A percentile compares a stretch with the other conserved stretches of the same genome.
Evolutionary conservation across 2,888 invertebrate species (phyloP).

Genomic region (Nemurella pictetii): DNA sequence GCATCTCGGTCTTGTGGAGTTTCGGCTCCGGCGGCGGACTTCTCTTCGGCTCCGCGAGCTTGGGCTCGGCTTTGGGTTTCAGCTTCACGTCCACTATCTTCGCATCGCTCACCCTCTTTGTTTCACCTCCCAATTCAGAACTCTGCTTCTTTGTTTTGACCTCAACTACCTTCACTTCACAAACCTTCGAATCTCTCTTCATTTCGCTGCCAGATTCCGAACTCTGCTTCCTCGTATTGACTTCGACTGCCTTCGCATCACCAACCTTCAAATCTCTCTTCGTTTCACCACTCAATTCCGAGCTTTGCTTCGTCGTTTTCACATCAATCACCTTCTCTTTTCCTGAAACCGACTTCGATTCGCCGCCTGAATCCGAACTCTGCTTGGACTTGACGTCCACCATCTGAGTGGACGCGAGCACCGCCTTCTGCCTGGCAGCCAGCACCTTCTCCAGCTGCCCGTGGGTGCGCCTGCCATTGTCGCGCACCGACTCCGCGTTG

Average conservation of each 20-base stretch:
- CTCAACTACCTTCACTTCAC: background rate
- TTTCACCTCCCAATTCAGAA: background rate
- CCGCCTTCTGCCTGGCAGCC: no score
- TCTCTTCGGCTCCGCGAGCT: background rate
- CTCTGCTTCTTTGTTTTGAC: background rate
- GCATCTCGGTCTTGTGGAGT: background rate
- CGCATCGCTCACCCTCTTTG: background rate
- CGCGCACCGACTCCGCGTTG: slow-evolving; percentile 46
- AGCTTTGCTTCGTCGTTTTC: background rate
- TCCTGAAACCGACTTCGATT: no score
- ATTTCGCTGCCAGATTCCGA: slow-evolving; percentile 54
- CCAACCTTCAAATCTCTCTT: background rate
- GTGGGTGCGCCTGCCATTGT: background rate
- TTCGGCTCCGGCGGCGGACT: background rate
- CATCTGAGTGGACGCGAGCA: background rate
- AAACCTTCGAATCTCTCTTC: no score
- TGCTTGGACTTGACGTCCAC: background rate
- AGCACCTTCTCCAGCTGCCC: background rate
- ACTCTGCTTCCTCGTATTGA: background rate
- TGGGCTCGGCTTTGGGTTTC: background rate
- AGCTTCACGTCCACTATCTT: slow-evolving; percentile 1
- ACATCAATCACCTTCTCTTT: background rate
- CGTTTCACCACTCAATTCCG: background rate
- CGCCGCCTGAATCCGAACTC: slow-evolving; percentile 52
- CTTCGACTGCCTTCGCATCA: background rate